Base-by-base conservation (phyloP, 2,888 invertebrate genomes). In the Panorpa germanica region DNA sequence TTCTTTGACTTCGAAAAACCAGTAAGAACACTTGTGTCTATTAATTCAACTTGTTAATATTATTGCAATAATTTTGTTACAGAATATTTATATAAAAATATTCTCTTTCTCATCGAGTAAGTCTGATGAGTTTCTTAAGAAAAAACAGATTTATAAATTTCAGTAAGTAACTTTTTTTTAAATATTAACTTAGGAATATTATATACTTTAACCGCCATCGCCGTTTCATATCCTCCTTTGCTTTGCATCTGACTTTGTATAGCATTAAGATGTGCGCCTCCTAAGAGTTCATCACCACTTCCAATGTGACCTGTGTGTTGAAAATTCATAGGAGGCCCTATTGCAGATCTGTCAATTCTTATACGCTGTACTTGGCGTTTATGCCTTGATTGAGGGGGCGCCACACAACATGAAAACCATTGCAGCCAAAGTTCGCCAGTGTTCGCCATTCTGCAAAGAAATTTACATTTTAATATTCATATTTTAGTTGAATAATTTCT, bases 161-260 rank as follows among this genome's bases (percentile, higher is more conserved):
- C 13, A 12, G 25, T 5, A 25, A 25, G 11, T 12, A 8, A 23
- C 25, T 17, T 7, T 7, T 17, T 8, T 14, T 11, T 6, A 16
- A 4, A 11, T 26, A 8, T 9, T 18, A 2, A 17, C 4, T n/a
- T n/a, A n/a, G n/a, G n/a, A n/a, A n/a, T n/a, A n/a, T n/a, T n/a
- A n/a, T n/a, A n/a, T 40, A 66, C 68, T 63, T 68, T 68, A 40
- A 67, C 65, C 34, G 63, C 59, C 39, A 65, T 65, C 18, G 70
- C 63, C 55, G 70, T 69, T 50, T 88, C 83, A 50, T 86, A 90
- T 41, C 88, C 90, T 31, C 91, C 91, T 64, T 93, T 93, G 57
- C 88, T 85, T 53, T 82, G 80, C 90, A 93, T 88, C 57, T 91
- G 90, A 46, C 74, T 78, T 57, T 90, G 86, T 48, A 91, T 72